Evolutionary conservation across 2,888 invertebrate species (phyloP).

Genomic region (Lycophotia porphyrea): DNA sequence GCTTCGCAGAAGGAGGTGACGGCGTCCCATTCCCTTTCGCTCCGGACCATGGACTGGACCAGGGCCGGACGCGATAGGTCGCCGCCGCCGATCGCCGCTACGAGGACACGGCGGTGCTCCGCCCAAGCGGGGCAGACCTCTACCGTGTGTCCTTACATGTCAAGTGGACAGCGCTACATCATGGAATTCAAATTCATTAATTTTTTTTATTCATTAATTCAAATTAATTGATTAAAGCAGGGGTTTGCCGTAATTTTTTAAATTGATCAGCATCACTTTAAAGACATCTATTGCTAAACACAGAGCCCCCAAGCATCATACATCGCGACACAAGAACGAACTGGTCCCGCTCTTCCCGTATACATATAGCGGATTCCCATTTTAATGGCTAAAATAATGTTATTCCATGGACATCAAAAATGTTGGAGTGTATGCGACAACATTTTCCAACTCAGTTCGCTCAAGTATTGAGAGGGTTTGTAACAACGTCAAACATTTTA

Average conservation of each 20-base stretch:
- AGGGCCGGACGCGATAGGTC: too few species aligned
- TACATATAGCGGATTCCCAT: neutral
- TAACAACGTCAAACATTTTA: constrained; percentile 53
- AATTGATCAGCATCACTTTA: neutral
- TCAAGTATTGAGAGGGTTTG: constrained; percentile 44
- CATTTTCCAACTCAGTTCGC: constrained; percentile 42
- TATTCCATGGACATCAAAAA: constrained; percentile 39
- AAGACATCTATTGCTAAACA: neutral
- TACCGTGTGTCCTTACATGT: too few species aligned
- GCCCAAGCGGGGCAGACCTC: too few species aligned
- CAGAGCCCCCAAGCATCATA: neutral
- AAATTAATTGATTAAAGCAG: too few species aligned
- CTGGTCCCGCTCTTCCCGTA: too few species aligned
- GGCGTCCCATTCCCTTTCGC: too few species aligned
- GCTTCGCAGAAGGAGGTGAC: too few species aligned
- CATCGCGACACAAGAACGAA: neutral
- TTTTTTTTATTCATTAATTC: too few species aligned
- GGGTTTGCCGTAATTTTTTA: neutral
- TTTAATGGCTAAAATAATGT: constrained; percentile 23
- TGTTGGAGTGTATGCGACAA: constrained; percentile 40
- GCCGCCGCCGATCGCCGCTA: too few species aligned
- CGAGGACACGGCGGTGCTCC: too few species aligned
- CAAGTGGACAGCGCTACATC: neutral
- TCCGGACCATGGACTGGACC: too few species aligned
- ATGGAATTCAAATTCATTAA: too few species aligned